A percentile compares a stretch with the other conserved stretches of the same genome.
Evolutionary conservation across 2,888 invertebrate species (phyloP).

Genomic region (Dilophus febrilis): DNA sequence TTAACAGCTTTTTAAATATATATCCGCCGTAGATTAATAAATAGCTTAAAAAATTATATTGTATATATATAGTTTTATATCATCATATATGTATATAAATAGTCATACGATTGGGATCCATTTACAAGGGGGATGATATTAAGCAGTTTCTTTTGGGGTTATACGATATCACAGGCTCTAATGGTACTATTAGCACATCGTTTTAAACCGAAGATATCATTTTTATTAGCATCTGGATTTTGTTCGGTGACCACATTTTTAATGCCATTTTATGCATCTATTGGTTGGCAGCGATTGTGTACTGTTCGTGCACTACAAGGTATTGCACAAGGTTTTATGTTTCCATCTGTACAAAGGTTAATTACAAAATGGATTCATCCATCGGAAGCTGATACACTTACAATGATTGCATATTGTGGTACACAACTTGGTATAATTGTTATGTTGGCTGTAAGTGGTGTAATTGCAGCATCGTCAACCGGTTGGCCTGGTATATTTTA

Average conservation of each 20-base stretch:
- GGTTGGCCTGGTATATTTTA: conserved; percentile 57
- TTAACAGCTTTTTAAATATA: too few species aligned
- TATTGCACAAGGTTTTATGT: conserved; percentile 52
- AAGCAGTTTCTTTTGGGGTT: conserved; percentile 69
- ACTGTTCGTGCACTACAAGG: conserved; percentile 54
- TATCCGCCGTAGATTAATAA: too few species aligned
- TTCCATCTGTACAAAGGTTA: conserved; percentile 49
- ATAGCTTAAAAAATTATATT: too few species aligned
- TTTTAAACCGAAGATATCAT: conserved; percentile 55
- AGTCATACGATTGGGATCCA: conserved; percentile 32
- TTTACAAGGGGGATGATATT: conserved; percentile 39
- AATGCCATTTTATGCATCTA: conserved; percentile 48
- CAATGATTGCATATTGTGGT: conserved; percentile 39
- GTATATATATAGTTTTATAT: too few species aligned
- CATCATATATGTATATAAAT: too few species aligned
- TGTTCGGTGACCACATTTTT: conserved; percentile 46
- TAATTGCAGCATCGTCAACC: conserved; percentile 35
- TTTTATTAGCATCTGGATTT: conserved; percentile 36
- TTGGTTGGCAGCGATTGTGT: conserved; percentile 43
- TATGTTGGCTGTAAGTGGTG: conserved; percentile 43
- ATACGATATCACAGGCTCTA: conserved; percentile 53
- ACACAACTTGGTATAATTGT: conserved; percentile 50
- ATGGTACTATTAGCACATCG: conserved; percentile 51
- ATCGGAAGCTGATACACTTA: conserved; percentile 41
- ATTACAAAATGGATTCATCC: conserved; percentile 55